Percentiles rank a stretch among this genome's conserved stretches.
These are phyloP conservation scores for Premnoplex brunnescens DNA, from an alignment of 2,797 vertebrate genomes.

Conservation along the genomic window DNA sequence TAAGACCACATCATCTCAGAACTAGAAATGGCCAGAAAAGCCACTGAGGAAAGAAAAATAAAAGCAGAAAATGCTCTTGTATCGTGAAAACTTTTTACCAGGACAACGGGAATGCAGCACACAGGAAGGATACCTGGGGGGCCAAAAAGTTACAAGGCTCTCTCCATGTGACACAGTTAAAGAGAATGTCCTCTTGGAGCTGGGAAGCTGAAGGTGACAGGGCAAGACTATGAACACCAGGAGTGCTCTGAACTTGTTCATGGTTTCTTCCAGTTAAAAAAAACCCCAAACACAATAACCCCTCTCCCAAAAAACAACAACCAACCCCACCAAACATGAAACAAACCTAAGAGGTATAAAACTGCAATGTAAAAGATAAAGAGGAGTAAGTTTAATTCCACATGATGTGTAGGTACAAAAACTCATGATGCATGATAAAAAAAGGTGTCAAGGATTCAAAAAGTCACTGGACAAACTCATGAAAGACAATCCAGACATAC, in stretches of 20 bases:
- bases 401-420: neutral
- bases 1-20: neutral
- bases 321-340: neutral
- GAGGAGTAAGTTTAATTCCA: neutral
- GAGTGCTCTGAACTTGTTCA: neutral
- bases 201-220: neutral
- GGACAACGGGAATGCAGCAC: neutral
- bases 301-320: neutral
- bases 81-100: neutral
- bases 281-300: neutral
- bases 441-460: neutral
- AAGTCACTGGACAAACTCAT: neutral
- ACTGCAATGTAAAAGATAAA: neutral
- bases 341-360: neutral
- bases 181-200: neutral
- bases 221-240: neutral
- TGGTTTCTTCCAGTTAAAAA: neutral
- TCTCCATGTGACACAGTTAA: neutral
- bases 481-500: neutral
- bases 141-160: neutral
- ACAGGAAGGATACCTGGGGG: neutral
- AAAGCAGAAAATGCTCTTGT: neutral
- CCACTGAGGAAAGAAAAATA: neutral
- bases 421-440: neutral
- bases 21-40: neutral